Base-by-base conservation (phyloP, 1,140 invertebrate genomes). In the Bombus picipes region DNA sequence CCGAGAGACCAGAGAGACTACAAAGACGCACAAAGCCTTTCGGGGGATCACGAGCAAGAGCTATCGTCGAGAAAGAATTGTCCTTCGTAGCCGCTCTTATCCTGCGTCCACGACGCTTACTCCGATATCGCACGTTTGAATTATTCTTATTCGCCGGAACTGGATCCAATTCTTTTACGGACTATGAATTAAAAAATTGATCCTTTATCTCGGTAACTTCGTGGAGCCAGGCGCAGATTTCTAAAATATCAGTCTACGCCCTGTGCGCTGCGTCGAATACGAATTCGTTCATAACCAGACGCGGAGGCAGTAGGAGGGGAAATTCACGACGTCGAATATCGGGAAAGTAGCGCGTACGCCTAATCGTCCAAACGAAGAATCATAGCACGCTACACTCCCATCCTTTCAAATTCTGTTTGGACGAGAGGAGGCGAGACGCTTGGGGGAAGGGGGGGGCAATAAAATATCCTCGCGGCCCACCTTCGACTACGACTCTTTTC, bases 351-450 rank as follows among this genome's bases (percentile, higher is more conserved):
- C 41, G 85, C 78, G 70, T 57, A 71, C 47, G 62, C 83, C 79
- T 90, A 90, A 90, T 90, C 89, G 88, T 80, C 78, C 70, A 90
- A 90, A 90, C 89, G 80, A 90, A 85, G 88, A 90, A 90, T 90
- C 89, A 90, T 89, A 89, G 89, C 74, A 53, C 81, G 68, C 71
- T 43, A 62, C 72, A 47, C 78, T 73, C 25, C 88, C 88, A 90
- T 90, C 89, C 75, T 87, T 90, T 89, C 75, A 86, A 83, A 90
- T 90, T 90, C 81, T 81, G 82, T 74, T 89, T 81, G 77, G 86
- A 70, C 85, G 41, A 28, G 80, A 75, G 28, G 37, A 41, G 57
- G 74, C 70, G 25, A 84, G 73, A 71, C 37, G 71, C 62, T 53
- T 43, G 41, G 72, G 68, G n/a, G n/a, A n/a, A n/a, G n/a, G n/a